phyloP scores from a whole-genome alignment of 2,888 invertebrate species.

The Conchocele bisecta region DNA sequence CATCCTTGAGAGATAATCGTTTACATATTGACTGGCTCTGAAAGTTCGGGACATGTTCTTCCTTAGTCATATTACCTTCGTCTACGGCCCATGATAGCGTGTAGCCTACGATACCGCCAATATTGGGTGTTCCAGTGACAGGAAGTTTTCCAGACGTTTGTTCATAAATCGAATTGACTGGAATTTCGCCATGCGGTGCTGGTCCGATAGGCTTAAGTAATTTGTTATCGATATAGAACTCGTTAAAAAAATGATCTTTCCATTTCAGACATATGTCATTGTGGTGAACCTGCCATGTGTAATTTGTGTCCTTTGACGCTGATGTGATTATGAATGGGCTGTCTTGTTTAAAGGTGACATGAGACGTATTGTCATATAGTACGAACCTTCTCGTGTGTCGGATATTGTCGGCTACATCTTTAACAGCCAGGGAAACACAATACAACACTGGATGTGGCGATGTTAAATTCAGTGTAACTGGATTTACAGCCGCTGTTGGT shows the following conservation, averaged over 20 bases:
- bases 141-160: constrained; percentile 49
- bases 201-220: constrained; percentile 32
- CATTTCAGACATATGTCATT: constrained; percentile 47
- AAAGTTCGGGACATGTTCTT: constrained; percentile 41
- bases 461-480: too few species aligned
- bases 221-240: constrained; percentile 22
- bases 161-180: constrained; percentile 56
- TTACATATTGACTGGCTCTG: constrained; percentile 42
- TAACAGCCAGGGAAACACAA: constrained; percentile 38
- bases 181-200: constrained; percentile 42
- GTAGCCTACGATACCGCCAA: constrained; percentile 53
- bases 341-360: constrained; percentile 6
- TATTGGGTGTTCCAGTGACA: constrained; percentile 56
- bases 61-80: background rate
- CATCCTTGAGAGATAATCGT: constrained; percentile 40
- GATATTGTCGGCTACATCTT: constrained; percentile 49
- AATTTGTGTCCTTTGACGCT: constrained; percentile 32
- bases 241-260: constrained; percentile 52
- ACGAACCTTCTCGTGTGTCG: constrained; percentile 47
- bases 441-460: constrained; percentile 51
- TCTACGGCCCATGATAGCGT: constrained; percentile 33
- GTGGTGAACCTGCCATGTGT: constrained; percentile 54
- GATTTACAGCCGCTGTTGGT: too few species aligned
- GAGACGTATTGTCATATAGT: constrained; percentile 47
- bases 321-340: constrained; percentile 34